phyloP scores from a whole-genome alignment of 2,888 invertebrate genomes.

The Drosophila infuscata region DNA sequence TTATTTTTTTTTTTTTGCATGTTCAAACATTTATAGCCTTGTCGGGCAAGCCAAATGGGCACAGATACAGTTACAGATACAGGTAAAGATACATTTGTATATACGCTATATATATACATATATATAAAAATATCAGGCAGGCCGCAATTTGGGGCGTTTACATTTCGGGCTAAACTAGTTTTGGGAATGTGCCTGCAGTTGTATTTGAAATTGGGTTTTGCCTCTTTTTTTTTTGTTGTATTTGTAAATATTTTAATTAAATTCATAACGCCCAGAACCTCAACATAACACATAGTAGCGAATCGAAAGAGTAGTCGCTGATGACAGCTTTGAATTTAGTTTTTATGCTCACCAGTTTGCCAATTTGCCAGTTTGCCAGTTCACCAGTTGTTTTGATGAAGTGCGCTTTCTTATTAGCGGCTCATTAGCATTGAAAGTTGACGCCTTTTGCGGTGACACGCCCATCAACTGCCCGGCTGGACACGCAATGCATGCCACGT shows the following conservation, averaged over 20 bases:
- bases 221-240: constrained; percentile 21
- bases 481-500: constrained; percentile 24
- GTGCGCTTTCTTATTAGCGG: constrained; percentile 72
- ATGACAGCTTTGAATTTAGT: not conserved
- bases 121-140: constrained; percentile 17
- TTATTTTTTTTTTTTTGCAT: constrained; percentile 35
- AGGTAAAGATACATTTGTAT: constrained; percentile 22
- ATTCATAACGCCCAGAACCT: constrained; percentile 52
- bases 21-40: constrained; percentile 62
- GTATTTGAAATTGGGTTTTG: constrained; percentile 28
- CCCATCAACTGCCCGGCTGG: constrained; percentile 38
- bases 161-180: constrained; percentile 64
- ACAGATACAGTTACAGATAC: constrained; percentile 27
- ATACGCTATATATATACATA: constrained; percentile 13
- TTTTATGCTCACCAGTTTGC: constrained; percentile 6
- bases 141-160: constrained; percentile 67
- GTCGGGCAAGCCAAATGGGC: constrained; percentile 55
- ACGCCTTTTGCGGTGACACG: constrained; percentile 56
- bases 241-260: constrained; percentile 71
- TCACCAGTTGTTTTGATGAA: constrained; percentile 18
- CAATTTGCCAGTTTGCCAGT: not conserved
- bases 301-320: constrained; percentile 3
- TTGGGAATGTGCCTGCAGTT: constrained; percentile 48
- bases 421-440: constrained; percentile 64
- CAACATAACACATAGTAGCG: not conserved